Conservation (phyloP, 2,888 invertebrate genomes). For the Siphonodentalium dalli region DNA sequence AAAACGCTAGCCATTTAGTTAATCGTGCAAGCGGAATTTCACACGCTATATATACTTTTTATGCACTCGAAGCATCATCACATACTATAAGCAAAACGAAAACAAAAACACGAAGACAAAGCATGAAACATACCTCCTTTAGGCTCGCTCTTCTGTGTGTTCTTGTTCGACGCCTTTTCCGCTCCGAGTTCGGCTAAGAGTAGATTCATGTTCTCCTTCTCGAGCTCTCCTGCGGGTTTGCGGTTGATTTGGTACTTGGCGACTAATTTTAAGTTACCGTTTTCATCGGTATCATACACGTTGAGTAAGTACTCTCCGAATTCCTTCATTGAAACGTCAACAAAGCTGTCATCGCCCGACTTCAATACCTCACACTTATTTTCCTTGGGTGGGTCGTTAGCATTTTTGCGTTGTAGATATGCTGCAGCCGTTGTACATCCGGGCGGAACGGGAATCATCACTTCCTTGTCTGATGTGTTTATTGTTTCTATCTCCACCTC, state of each 20-base stretch:
- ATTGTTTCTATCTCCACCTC: slow-evolving; percentile 41
- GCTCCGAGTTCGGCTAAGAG: slow-evolving; percentile 50
- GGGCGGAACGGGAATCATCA: slow-evolving; percentile 46
- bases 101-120: too few species aligned
- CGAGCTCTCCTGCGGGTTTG: slow-evolving; percentile 45
- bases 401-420: slow-evolving; percentile 50
- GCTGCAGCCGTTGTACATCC: slow-evolving; percentile 46
- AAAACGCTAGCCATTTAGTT: too few species aligned
- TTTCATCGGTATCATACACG: slow-evolving; percentile 43
- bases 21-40: too few species aligned
- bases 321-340: slow-evolving; percentile 47
- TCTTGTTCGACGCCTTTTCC: slow-evolving; percentile 27
- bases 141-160: not conserved
- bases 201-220: slow-evolving; percentile 45
- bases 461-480: slow-evolving; percentile 52
- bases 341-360: slow-evolving; percentile 43
- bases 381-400: slow-evolving; percentile 43
- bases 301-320: slow-evolving; percentile 56
- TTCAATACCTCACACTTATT: slow-evolving; percentile 41
- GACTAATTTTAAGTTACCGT: slow-evolving; percentile 38
- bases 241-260: slow-evolving; percentile 56
- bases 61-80: too few species aligned
- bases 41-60: too few species aligned
- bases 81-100: too few species aligned
- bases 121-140: too few species aligned